A percentile compares a stretch with the other conserved stretches of the same genome.
Evolutionary conservation across 35 echinoderm and acorn worm genomes (phyloP).

Genomic region (Amphiura filiformis): DNA sequence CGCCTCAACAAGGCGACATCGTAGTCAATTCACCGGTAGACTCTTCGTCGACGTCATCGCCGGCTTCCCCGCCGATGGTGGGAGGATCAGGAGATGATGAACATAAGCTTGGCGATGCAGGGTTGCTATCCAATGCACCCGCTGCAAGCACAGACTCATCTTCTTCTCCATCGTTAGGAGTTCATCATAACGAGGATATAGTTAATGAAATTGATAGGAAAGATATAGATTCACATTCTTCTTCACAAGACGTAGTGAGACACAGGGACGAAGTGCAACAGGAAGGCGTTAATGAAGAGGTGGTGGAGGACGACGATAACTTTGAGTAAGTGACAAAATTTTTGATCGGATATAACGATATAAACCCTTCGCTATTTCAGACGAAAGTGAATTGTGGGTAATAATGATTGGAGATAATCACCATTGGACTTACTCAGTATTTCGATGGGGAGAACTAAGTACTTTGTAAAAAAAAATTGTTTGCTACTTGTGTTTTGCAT

Average conservation of each 20-base stretch:
- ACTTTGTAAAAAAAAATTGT: too few relatives aligned
- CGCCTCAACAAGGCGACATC: constrained; percentile 21
- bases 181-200: not conserved
- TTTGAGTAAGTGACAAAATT: not conserved
- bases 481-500: too few relatives aligned
- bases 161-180: not conserved
- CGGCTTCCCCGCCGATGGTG: not conserved
- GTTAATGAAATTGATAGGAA: not conserved
- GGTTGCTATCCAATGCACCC: constrained; percentile 3
- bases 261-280: not conserved
- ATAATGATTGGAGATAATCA: too few relatives aligned
- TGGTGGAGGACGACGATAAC: constrained; percentile 25
- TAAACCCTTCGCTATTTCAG: too few relatives aligned
- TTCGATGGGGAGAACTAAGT: too few relatives aligned
- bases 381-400: too few relatives aligned
- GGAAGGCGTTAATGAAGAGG: not conserved
- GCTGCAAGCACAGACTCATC: not conserved
- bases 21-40: not conserved
- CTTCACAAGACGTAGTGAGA: not conserved
- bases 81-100: constrained; percentile 10
- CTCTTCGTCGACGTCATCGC: not conserved
- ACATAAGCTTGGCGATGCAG: not conserved
- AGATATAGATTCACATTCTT: not conserved
- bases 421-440: too few relatives aligned
- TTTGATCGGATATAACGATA: not conserved